Percentiles rank a stretch among this genome's conserved stretches.
Evolutionary conservation across 2,888 invertebrate genomes (phyloP).

Genomic region (Tanypteryx hageni): DNA sequence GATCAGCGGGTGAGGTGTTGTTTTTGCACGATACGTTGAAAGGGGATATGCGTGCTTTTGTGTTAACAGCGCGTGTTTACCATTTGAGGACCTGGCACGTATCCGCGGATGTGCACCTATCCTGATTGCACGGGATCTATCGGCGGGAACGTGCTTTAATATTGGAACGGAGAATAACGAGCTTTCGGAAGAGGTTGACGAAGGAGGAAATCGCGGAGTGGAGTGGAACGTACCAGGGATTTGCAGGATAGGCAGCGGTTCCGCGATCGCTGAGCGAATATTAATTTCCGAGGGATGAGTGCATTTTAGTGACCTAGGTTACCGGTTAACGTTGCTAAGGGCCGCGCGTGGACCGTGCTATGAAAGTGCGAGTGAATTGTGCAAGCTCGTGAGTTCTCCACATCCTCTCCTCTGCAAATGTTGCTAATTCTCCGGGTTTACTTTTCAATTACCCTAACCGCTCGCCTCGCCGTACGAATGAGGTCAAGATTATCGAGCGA

Average conservation of each 20-base stretch:
- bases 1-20: no score
- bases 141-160: neutral
- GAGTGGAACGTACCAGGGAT: neutral
- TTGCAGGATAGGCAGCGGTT: neutral
- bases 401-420: neutral
- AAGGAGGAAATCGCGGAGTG: neutral
- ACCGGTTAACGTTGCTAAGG: no score
- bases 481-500: conserved; percentile 61
- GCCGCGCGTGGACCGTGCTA: no score
- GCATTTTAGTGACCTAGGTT: neutral
- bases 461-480: neutral
- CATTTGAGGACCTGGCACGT: neutral
- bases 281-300: neutral
- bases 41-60: neutral
- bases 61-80: neutral
- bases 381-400: neutral
- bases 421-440: neutral
- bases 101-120: neutral
- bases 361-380: neutral
- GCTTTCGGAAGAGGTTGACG: neutral
- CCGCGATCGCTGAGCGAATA: neutral
- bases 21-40: no score
- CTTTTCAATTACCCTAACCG: neutral
- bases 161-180: neutral
- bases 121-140: neutral